These are phyloP conservation scores for Mesocricetus auratus DNA, from an alignment of 2,113 vertebrate genomes.

Conservation along the genomic window DNA sequence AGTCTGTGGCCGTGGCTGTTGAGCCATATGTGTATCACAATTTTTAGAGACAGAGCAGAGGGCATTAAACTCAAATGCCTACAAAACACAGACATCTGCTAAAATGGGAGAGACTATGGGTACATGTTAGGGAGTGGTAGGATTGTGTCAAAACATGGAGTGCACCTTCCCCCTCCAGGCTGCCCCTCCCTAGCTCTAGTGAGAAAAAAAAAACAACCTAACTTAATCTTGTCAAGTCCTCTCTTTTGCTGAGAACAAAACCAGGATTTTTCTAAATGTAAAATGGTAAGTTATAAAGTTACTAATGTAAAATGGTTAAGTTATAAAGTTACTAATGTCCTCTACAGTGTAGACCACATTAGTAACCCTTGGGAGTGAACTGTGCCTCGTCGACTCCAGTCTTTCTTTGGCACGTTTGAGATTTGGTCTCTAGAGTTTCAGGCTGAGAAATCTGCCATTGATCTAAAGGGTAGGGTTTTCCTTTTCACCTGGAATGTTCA, in stretches of 20 bases:
- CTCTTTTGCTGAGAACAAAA: constrained; percentile 2
- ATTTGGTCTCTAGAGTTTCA: constrained; percentile 37
- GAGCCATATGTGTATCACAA: neutral
- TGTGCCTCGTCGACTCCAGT: neutral
- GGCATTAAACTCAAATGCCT: neutral
- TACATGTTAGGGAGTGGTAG: neutral
- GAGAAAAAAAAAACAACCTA: neutral
- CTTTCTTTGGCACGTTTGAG: neutral
- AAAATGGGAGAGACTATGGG: neutral
- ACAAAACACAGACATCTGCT: neutral
- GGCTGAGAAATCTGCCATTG: constrained; percentile 2
- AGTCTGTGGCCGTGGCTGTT: constrained; percentile 4
- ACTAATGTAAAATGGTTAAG: too few relatives aligned
- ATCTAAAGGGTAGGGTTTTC: neutral
- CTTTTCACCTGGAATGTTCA: neutral
- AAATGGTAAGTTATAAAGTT: neutral
- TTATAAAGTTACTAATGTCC: too few relatives aligned
- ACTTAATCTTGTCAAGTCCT: neutral
- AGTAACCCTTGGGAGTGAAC: neutral
- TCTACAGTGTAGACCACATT: neutral
- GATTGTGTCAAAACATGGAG: neutral
- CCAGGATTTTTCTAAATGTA: neutral
- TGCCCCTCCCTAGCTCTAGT: neutral
- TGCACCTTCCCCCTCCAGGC: neutral
- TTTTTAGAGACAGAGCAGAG: constrained; percentile 48